Evolutionary conservation across 1,140 invertebrate species (phyloP), one percentile per base, ranked within the genome.

Genomic region (Pseudomyrmex gracilis): DNA sequence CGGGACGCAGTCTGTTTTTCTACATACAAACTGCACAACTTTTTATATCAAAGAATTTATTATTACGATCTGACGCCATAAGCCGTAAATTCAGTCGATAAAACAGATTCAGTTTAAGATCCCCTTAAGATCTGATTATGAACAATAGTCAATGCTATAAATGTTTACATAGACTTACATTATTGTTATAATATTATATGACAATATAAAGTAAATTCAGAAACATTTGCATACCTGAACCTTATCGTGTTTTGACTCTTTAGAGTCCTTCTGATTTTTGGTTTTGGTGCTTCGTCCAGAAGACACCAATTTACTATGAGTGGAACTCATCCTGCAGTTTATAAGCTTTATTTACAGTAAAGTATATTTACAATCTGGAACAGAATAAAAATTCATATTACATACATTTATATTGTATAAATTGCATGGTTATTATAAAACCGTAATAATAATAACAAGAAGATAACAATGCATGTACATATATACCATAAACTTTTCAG

Each of bases 291-390:
- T 87, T 92, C 90, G 93, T 84, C 92, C 92, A 85, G 94, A 94
- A 91, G 93, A 92, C 86, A 93, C 92, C 90, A 93, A 34, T 34
- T 34, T 34, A 34, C 34, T 34, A 34, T 34, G 34, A 7, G 34
- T 5, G 7, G 34, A 34, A 34, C 34, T 34, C 34, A 34, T 34
- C 34, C 0, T 34, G 34, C 5, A 34, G 34, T 34, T 34, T 34
- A 92, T 34, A 92, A 88, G 84, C 91, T 34, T 34, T 34, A 88
- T 91, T 82, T 87, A 88, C 91, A 86, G 88, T 92, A 93, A 95
- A 95, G 89, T 95, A 95, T 95, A 95, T 95, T 94, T 95, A 95
- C 94, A 95, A 93, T 93, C 93, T 95, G 92, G 85, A 94, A 94
- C 87, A 87, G 84, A 90, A 90, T 74, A 86, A 1, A 73, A 1